A percentile compares a stretch with the other conserved stretches of the same genome.
These are phyloP conservation scores for Anser brachyrhynchus DNA, from an alignment of 2,113 vertebrate species.

Conservation along the genomic window DNA sequence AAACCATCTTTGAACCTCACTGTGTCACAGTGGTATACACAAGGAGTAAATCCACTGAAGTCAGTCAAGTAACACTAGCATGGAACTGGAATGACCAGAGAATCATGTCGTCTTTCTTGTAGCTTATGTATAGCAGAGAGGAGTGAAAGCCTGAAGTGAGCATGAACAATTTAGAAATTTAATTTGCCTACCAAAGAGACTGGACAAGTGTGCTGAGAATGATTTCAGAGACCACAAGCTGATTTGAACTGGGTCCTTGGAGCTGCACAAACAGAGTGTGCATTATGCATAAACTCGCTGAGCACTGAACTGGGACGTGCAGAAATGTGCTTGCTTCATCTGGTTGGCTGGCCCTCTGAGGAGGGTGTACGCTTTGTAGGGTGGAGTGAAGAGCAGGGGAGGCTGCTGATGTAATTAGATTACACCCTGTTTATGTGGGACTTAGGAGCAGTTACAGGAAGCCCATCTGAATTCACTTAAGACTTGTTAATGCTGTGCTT, in stretches of 20 bases:
- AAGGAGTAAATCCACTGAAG: conserved; percentile 15
- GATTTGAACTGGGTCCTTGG: background rate
- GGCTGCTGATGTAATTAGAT: background rate
- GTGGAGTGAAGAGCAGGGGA: background rate
- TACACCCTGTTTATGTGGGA: background rate
- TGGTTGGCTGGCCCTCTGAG: background rate
- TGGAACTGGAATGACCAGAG: conserved; percentile 29
- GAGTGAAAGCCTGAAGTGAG: background rate
- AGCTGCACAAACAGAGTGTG: background rate
- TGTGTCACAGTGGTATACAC: conserved; percentile 16
- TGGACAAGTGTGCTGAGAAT: background rate
- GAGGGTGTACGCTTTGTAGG: background rate
- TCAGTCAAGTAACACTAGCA: background rate
- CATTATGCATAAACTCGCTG: conserved; percentile 28
- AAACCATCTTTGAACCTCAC: conserved; percentile 45
- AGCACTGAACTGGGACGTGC: background rate
- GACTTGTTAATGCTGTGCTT: background rate
- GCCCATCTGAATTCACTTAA: background rate
- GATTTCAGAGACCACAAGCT: conserved; percentile 38
- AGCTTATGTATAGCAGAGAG: background rate
- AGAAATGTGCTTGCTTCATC: conserved; percentile 1
- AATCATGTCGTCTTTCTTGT: conserved; percentile 30
- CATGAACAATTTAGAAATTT: conserved; percentile 54
- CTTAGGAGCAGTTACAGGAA: background rate
- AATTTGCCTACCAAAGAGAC: conserved; percentile 39